phyloP scores from a whole-genome alignment of 2,113 vertebrate species.

The Eclectus roratus region DNA sequence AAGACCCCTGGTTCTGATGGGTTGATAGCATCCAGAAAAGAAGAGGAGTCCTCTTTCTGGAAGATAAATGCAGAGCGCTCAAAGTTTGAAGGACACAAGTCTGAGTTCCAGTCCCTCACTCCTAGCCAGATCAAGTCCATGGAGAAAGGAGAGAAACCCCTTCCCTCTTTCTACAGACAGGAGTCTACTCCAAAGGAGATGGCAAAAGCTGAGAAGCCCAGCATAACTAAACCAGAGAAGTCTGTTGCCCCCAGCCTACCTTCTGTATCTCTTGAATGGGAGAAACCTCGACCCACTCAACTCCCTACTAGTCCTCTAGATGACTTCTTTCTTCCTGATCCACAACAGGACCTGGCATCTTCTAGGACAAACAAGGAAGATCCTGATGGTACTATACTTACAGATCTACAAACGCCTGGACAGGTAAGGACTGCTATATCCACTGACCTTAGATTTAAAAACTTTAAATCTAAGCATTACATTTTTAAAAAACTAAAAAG shows the following conservation, averaged over 20 bases:
- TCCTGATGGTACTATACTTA: slow-evolving; percentile 48
- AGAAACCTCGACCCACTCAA: slow-evolving; percentile 78
- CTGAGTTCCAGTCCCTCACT: slow-evolving; percentile 90
- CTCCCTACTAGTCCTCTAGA: slow-evolving; percentile 71
- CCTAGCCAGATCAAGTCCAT: slow-evolving; percentile 98
- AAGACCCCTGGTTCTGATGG: slow-evolving; percentile 81
- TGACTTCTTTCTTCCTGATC: slow-evolving; percentile 75
- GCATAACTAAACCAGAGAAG: slow-evolving; percentile 70
- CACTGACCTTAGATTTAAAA: background rate
- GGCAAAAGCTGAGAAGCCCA: slow-evolving; percentile 72
- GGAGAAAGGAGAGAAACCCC: slow-evolving; percentile 93
- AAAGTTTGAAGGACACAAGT: slow-evolving; percentile 85
- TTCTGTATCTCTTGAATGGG: slow-evolving; percentile 68
- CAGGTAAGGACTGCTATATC: slow-evolving; percentile 76
- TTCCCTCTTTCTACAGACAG: slow-evolving; percentile 85
- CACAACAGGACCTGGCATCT: slow-evolving; percentile 42
- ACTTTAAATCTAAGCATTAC: background rate
- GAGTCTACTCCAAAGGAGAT: slow-evolving; percentile 76
- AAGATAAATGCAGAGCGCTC: slow-evolving; percentile 94
- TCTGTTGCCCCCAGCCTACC: slow-evolving; percentile 25
- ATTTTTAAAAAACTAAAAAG: background rate
- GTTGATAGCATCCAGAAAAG: slow-evolving; percentile 71
- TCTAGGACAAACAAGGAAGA: slow-evolving; percentile 50
- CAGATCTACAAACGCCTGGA: slow-evolving; percentile 71
- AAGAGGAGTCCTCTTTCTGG: slow-evolving; percentile 91